These are phyloP conservation scores for Hyppa rectilinea DNA, from an alignment of 2,888 invertebrate species.

Conservation along the genomic window DNA sequence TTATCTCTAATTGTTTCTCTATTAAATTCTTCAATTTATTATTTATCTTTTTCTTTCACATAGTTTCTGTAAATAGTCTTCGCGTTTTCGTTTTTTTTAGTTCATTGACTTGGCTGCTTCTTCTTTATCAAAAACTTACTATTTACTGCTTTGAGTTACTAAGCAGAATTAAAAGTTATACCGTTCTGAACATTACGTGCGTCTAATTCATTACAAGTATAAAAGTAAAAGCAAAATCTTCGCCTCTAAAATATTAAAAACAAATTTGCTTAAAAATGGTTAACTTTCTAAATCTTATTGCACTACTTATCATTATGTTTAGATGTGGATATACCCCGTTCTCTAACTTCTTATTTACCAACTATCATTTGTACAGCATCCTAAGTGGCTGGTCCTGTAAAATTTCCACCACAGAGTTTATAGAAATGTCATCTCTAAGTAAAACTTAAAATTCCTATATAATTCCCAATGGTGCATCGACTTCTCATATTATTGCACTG, in stretches of 20 bases:
- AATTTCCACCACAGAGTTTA: neutral
- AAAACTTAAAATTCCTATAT: neutral
- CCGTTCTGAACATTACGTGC: neutral
- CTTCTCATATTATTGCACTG: neutral
- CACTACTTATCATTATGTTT: neutral
- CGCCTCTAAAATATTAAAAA: conserved; percentile 5
- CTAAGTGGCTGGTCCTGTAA: neutral
- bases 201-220: conserved; percentile 22
- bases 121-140: neutral
- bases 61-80: conserved; percentile 1
- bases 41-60: conserved; percentile 36
- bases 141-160: neutral
- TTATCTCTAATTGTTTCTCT: conserved; percentile 60
- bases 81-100: neutral
- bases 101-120: conserved; percentile 12
- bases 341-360: neutral
- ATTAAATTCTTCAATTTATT: conserved; percentile 39
- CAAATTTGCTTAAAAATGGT: neutral
- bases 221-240: conserved; percentile 19
- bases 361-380: neutral
- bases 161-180: neutral
- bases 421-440: neutral
- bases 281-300: conserved; percentile 25
- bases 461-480: neutral
- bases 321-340: no score